These are phyloP conservation scores for Neodiprion lecontei DNA, from an alignment of 1,140 invertebrate genomes.

Conservation along the genomic window DNA sequence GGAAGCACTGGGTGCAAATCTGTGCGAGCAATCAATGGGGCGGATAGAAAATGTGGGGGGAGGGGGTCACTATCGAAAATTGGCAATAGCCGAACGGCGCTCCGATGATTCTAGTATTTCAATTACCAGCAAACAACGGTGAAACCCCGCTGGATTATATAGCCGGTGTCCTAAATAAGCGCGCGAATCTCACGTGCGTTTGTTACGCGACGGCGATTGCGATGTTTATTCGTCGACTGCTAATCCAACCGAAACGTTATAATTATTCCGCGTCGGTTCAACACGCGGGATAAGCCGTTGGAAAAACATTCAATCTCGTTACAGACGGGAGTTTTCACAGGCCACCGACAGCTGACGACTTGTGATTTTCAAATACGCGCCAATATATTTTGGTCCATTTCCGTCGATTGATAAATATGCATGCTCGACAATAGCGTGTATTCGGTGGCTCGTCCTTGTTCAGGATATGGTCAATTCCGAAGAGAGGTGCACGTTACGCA, in stretches of 20 bases:
- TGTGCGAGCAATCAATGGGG: background rate
- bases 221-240: constrained; percentile 50
- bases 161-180: too few relatives aligned
- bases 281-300: too few relatives aligned
- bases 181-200: background rate
- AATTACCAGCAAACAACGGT: constrained; percentile 40
- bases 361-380: too few relatives aligned
- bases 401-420: too few relatives aligned
- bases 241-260: constrained; percentile 38
- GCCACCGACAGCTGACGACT: too few relatives aligned
- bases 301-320: too few relatives aligned
- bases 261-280: constrained; percentile 15
- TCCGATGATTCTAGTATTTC: constrained; percentile 44
- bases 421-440: background rate
- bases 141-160: too few relatives aligned
- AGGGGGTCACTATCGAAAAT: constrained; percentile 33
- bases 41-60: constrained; percentile 41
- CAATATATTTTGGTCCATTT: too few relatives aligned
- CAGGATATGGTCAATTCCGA: background rate
- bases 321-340: too few relatives aligned
- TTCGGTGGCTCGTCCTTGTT: background rate
- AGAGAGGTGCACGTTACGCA: background rate
- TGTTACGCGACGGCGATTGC: background rate
- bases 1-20: constrained; percentile 29
- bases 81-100: constrained; percentile 32